Evolutionary conservation across 2,113 vertebrate genomes (phyloP).

Genomic region (Progne subis): DNA sequence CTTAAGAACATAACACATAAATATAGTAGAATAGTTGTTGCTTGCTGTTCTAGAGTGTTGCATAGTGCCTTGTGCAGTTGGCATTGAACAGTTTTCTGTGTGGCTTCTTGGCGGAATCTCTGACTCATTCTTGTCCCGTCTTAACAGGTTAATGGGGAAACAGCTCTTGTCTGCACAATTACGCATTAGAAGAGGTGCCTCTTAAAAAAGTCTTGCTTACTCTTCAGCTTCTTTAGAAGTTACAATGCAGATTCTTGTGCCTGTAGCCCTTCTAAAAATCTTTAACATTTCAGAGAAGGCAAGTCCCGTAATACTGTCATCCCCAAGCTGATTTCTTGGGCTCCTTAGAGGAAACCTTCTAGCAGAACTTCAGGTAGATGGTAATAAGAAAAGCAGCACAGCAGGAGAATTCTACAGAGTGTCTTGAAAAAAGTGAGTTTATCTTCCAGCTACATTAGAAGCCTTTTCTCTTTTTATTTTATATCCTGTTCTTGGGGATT

Average conservation of each 20-base stretch:
- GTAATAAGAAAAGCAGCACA: not conserved
- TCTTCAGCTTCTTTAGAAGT: not conserved
- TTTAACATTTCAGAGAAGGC: not conserved
- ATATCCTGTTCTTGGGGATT: conserved; percentile 56
- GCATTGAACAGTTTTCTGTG: accelerated
- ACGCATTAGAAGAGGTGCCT: not conserved
- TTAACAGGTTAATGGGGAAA: not conserved
- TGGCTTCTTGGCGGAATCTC: not conserved
- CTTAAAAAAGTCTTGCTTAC: not conserved
- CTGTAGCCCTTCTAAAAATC: not conserved
- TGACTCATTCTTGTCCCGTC: not conserved
- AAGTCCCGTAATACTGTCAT: not conserved
- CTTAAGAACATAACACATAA: not conserved
- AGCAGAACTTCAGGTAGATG: not conserved
- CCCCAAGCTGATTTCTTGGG: conserved; percentile 15
- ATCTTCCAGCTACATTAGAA: conserved; percentile 37
- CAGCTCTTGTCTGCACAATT: not conserved
- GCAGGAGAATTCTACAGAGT: not conserved
- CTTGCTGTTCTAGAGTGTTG: not conserved
- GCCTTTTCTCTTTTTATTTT: conserved; percentile 15
- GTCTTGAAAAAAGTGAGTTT: not conserved
- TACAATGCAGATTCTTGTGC: not conserved
- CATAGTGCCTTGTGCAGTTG: not conserved
- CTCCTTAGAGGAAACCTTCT: conserved; percentile 27
- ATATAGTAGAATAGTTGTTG: not conserved